Conservation (phyloP, 2,113 vertebrate species). For the Ceyx melanurus region DNA sequence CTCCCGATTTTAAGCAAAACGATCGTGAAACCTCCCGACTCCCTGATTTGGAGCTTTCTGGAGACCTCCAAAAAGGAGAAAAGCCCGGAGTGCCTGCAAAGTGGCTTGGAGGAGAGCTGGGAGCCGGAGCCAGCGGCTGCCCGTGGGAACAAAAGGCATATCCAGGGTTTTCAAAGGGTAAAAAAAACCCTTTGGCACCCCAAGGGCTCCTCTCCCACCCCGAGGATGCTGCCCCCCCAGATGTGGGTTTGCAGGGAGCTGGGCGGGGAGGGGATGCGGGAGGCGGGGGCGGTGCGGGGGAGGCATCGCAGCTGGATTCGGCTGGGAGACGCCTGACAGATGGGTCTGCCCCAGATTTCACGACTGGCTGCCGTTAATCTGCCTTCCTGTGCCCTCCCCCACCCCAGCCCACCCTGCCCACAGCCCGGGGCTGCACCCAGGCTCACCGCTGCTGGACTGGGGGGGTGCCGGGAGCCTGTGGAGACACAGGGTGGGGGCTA, state of each 20-base stretch:
- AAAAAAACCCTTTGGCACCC: neutral
- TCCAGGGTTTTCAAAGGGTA: neutral
- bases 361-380: conserved; percentile 21
- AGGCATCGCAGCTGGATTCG: neutral
- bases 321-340: conserved; percentile 31
- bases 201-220: neutral
- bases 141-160: neutral
- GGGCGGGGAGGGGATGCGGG: neutral
- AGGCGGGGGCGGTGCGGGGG: neutral
- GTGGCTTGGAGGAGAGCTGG: accelerated
- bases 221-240: neutral
- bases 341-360: conserved; percentile 59
- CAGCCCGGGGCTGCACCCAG: neutral
- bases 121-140: neutral
- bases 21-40: accelerated
- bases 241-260: neutral
- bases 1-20: neutral
- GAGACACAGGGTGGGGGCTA: neutral
- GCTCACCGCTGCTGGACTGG: accelerated
- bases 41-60: neutral
- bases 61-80: neutral
- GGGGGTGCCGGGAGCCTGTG: neutral
- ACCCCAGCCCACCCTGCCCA: neutral
- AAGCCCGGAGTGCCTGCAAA: accelerated
- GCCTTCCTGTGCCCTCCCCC: conserved; percentile 20